Evolutionary conservation across 1,140 invertebrate species (phyloP).

Genomic region (Metaphire vulgaris): DNA sequence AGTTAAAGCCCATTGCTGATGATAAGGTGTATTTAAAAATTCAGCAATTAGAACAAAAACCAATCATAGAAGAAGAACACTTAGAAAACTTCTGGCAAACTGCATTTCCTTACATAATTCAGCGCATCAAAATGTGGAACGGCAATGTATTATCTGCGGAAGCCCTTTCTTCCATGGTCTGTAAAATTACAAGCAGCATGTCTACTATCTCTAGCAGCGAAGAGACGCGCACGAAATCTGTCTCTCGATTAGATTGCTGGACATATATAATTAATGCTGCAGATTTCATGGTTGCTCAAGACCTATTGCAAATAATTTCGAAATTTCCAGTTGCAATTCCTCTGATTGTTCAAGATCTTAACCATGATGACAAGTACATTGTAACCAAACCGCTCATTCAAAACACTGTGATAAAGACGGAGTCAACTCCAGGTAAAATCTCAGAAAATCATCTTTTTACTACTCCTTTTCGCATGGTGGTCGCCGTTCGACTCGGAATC

Average conservation of each 20-base stretch:
- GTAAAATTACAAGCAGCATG: background rate
- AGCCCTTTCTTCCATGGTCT: too few species aligned
- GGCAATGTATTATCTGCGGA: background rate
- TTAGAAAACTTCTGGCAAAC: background rate
- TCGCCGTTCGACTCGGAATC: background rate
- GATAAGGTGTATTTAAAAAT: background rate
- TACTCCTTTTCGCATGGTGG: background rate
- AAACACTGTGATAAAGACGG: background rate
- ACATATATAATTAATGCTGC: background rate
- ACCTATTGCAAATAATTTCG: background rate
- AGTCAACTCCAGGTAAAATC: background rate
- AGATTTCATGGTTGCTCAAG: background rate
- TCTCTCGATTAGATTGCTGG: background rate
- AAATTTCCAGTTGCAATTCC: background rate
- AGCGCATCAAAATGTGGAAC: background rate
- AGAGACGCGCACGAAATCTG: too few species aligned
- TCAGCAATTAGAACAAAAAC: background rate
- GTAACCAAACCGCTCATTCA: background rate
- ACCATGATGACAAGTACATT: background rate
- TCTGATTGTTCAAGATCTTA: background rate
- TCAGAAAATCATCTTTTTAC: background rate
- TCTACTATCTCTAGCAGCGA: too few species aligned
- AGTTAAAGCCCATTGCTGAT: too few species aligned
- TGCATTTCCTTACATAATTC: background rate
- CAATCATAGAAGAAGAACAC: background rate